Evolutionary conservation across 1,140 invertebrate species (phyloP), one percentile per base, ranked within the genome.

Genomic region (Aphelenchoides fujianensis): DNA sequence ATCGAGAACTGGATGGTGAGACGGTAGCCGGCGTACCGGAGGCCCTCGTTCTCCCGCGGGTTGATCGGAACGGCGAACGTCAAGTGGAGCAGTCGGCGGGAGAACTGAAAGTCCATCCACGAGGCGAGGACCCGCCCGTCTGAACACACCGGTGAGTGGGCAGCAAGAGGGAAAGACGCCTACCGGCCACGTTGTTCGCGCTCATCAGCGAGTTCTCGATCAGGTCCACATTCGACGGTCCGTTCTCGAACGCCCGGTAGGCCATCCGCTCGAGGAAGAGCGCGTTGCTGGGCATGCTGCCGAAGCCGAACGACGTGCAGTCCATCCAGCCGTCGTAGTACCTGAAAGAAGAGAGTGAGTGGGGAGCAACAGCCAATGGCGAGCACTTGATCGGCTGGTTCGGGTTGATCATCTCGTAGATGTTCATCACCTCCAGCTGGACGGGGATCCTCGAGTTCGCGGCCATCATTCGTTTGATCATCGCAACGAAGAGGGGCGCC

Each of bases 1-100:
- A 34, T 30, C 2, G 16, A n/a, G 1, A 61, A 61, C 31, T 27
- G 1, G 27, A 61, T 19, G 31, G 59, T 61, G n/a, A 61, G 27
- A 30, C 31, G n/a, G 27, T 61, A 61, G 1, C 59, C 59, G n/a
- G 31, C 59, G 31, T 19, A 61, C 30, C 36, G n/a, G n/a, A 61
- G 31, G 16, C 59, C 59, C 1, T n/a, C 31, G 2, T 61, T 31
- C 2, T 61, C 30, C n/a, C 19, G 19, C 16, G n/a, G n/a, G 36
- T 61, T 2, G n/a, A 61, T 31, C 1, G 59, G 59, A n/a, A 61
- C 59, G 27, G 59, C 59, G 27, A 61, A 61, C n/a, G 59, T 61
- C 2, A 61, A n/a, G 31, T 61, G 59, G 59, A 61, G 59, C 31
- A 61, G n/a, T 16, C 31, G n/a, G 31, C 36, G 31, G 59, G 16